Conservation (phyloP, 1,140 invertebrate genomes). For the Tachypleus tridentatus region DNA sequence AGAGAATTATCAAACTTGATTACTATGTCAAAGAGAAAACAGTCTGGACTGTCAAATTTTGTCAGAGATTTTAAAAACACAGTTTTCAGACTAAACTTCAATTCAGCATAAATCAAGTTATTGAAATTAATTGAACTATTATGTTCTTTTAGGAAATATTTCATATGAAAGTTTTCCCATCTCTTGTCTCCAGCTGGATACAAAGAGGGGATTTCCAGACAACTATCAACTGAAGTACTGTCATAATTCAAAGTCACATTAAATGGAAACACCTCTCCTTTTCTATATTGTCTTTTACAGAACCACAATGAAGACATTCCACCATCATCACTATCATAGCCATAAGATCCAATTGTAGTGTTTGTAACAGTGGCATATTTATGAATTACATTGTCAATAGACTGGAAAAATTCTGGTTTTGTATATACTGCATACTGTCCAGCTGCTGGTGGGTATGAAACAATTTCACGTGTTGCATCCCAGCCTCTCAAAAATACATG, state of each 20-base stretch:
- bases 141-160: constrained; percentile 45
- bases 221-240: constrained; percentile 50
- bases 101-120: constrained; percentile 52
- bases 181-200: constrained; percentile 17
- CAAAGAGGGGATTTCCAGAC: constrained; percentile 18
- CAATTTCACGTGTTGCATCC: constrained; percentile 76
- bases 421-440: constrained; percentile 86
- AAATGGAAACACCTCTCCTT: constrained; percentile 69
- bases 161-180: constrained; percentile 40
- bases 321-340: constrained; percentile 53
- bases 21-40: constrained; percentile 66
- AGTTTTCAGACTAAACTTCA: constrained; percentile 66
- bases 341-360: constrained; percentile 72
- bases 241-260: constrained; percentile 87
- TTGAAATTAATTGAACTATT: constrained; percentile 59
- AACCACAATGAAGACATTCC: constrained; percentile 51
- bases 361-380: constrained; percentile 66
- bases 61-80: constrained; percentile 75
- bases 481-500: constrained; percentile 65
- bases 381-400: constrained; percentile 69
- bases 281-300: constrained; percentile 65
- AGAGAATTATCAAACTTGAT: constrained; percentile 32
- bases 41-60: constrained; percentile 71
- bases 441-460: constrained; percentile 80
- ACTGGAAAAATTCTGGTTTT: constrained; percentile 64